Percentiles rank a stretch among this genome's conserved stretches.
These are phyloP conservation scores for Brachionus manjavacas DNA, from an alignment of 1,140 invertebrate species.

Conservation along the genomic window DNA sequence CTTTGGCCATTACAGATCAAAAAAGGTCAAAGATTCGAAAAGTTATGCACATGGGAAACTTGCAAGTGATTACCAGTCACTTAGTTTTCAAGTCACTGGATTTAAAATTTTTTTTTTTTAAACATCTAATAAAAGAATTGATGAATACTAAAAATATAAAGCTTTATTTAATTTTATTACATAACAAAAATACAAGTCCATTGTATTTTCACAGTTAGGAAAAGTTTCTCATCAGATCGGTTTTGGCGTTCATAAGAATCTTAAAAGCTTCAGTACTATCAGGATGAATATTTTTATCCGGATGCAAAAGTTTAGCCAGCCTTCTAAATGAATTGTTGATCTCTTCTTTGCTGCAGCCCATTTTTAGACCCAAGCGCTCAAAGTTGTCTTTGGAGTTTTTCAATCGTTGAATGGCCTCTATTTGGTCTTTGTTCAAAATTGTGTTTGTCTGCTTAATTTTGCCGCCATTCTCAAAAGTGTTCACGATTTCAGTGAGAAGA, in stretches of 20 bases:
- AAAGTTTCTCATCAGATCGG: conserved; percentile 50
- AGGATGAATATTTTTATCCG: conserved; percentile 59
- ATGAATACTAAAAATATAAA: not conserved
- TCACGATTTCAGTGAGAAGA: conserved; percentile 54
- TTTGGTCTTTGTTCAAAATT: conserved; percentile 56
- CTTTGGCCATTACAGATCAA: too few relatives aligned
- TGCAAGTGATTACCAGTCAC: too few relatives aligned
- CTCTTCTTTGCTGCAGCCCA: conserved; percentile 56
- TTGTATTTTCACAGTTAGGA: not conserved
- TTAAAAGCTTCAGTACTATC: conserved; percentile 61
- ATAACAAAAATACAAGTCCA: not conserved
- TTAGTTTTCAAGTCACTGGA: too few relatives aligned
- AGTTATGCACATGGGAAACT: too few relatives aligned
- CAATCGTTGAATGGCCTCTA: conserved; percentile 55
- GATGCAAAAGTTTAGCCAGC: conserved; percentile 59
- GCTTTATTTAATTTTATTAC: not conserved
- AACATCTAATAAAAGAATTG: too few relatives aligned
- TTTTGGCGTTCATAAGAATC: conserved; percentile 55
- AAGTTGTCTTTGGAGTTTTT: conserved; percentile 55
- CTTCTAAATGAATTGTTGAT: conserved; percentile 59
- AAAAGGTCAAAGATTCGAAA: too few relatives aligned
- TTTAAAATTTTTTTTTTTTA: too few relatives aligned
- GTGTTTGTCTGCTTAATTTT: conserved; percentile 50
- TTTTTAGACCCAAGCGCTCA: conserved; percentile 52
- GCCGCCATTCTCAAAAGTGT: conserved; percentile 53